Percentiles rank a stretch among this genome's conserved stretches.
These are phyloP conservation scores for Cryptus viduatorius DNA, from an alignment of 2,888 invertebrate species.

Conservation along the genomic window DNA sequence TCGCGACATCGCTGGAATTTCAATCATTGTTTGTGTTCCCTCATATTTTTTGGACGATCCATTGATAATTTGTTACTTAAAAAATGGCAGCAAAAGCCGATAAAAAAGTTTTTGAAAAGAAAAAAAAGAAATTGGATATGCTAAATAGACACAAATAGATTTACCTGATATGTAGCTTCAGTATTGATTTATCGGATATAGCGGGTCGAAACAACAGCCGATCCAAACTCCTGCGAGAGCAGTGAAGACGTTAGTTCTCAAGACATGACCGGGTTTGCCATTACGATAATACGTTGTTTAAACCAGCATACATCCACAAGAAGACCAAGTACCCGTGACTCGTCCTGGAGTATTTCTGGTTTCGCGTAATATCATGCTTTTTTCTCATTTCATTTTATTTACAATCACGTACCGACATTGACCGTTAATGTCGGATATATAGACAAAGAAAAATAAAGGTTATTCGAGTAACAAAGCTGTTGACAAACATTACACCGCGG, in stretches of 20 bases:
- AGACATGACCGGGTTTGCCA: slow-evolving; percentile 71
- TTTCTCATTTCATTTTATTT: slow-evolving; percentile 23
- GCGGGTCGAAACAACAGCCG: slow-evolving; percentile 67
- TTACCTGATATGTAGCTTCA: slow-evolving; percentile 64
- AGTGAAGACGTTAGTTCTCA: slow-evolving; percentile 82
- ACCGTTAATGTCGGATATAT: slow-evolving; percentile 31
- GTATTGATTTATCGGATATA: slow-evolving; percentile 56
- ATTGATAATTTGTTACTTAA: background rate
- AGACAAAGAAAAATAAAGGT: background rate
- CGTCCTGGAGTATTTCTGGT: slow-evolving; percentile 53
- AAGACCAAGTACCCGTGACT: slow-evolving; percentile 70
- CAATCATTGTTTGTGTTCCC: too few species aligned
- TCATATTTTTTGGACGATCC: too few species aligned
- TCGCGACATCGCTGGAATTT: slow-evolving; percentile 80
- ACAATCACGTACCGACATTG: slow-evolving; percentile 38
- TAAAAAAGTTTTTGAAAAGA: background rate
- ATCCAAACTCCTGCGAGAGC: slow-evolving; percentile 82
- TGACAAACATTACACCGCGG: background rate
- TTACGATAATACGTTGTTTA: slow-evolving; percentile 68
- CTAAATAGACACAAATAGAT: background rate
- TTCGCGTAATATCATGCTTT: slow-evolving; percentile 39
- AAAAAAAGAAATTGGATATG: slow-evolving; percentile 30
- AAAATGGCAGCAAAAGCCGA: background rate
- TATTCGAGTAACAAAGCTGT: background rate
- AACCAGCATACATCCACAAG: slow-evolving; percentile 67